A percentile compares a stretch with the other conserved stretches of the same genome.
Evolutionary conservation across 1,140 invertebrate species (phyloP).

Genomic region (Holotrichia oblita): DNA sequence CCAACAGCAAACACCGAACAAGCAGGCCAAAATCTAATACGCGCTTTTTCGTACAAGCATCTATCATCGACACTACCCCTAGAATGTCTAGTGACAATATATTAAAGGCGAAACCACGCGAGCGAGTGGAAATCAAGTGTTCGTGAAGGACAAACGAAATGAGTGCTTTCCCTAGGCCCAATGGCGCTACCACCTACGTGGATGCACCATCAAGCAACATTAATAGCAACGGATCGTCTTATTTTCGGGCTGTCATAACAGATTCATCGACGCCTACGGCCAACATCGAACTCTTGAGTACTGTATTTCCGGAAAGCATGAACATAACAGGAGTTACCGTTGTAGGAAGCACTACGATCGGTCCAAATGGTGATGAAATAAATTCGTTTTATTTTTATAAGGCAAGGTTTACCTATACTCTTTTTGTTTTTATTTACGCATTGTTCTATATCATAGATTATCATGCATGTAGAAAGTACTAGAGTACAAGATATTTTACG

Average conservation of each 20-base stretch:
- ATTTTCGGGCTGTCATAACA: background rate
- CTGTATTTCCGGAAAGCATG: background rate
- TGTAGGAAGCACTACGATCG: background rate
- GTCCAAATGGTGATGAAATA: conserved; percentile 3
- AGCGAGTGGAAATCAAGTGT: conserved; percentile 5
- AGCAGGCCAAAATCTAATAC: background rate
- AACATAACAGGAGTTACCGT: conserved; percentile 7
- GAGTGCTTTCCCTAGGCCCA: background rate
- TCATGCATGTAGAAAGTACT: too few species aligned
- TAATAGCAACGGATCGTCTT: background rate
- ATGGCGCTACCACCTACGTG: background rate
- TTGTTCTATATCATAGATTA: too few species aligned
- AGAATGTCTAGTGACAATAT: conserved; percentile 2
- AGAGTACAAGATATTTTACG: too few species aligned
- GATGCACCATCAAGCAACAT: background rate
- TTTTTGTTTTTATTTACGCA: background rate
- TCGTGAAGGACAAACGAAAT: conserved; percentile 12
- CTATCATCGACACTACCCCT: background rate
- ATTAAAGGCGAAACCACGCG: background rate
- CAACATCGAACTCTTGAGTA: background rate
- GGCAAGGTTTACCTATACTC: background rate
- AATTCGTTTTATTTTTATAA: conserved; percentile 15
- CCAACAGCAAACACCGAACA: background rate
- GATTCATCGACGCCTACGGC: background rate
- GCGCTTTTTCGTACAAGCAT: background rate